Evolutionary conservation across 2,113 vertebrate genomes (phyloP).

Genomic region (Globicephala melas): DNA sequence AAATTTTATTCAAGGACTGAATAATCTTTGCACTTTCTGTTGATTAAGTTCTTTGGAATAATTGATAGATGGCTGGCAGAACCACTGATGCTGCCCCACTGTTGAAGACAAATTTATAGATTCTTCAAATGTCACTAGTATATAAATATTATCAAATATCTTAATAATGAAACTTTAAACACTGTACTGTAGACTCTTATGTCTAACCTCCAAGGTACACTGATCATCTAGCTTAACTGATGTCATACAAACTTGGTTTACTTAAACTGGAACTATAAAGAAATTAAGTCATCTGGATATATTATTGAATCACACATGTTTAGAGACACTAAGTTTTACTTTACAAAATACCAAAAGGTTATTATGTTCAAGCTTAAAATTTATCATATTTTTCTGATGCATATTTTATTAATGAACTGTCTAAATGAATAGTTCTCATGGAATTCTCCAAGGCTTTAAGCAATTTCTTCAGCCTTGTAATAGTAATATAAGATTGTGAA

Average conservation of each 20-base stretch:
- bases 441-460: neutral
- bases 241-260: neutral
- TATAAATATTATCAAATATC: neutral
- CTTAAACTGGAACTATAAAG: neutral
- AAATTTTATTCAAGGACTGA: neutral
- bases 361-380: neutral
- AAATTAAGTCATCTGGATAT: neutral
- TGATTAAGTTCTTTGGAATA: neutral
- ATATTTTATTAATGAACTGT: neutral
- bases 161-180: neutral
- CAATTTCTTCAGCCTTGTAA: neutral
- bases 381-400: neutral
- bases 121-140: neutral
- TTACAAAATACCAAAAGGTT: constrained; percentile 17
- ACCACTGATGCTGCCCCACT: neutral
- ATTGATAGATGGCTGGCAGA: neutral
- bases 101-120: neutral
- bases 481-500: neutral
- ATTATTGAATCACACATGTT: neutral
- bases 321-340: neutral
- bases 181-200: neutral
- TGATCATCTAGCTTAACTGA: neutral
- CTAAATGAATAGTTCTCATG: neutral
- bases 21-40: neutral
- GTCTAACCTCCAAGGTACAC: neutral